phyloP scores from a whole-genome alignment of 2,797 vertebrate genomes.

The Danio jaintianensis region DNA sequence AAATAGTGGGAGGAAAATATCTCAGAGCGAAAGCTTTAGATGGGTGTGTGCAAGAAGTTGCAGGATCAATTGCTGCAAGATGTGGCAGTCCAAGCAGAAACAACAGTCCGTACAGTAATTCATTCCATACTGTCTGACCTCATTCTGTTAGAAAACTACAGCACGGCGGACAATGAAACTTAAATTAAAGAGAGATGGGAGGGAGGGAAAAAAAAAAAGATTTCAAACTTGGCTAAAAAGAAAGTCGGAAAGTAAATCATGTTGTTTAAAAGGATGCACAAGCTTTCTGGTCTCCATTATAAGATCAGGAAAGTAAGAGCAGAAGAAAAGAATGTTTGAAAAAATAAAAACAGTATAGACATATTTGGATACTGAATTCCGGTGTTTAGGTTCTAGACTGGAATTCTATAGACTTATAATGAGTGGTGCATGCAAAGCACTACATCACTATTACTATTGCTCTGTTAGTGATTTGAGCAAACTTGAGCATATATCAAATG shows the following conservation, averaged over 20 bases:
- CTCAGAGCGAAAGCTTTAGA: slow-evolving; percentile 15
- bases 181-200: slow-evolving; percentile 30
- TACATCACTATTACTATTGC: slow-evolving; percentile 59
- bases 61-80: slow-evolving; percentile 53
- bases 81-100: slow-evolving; percentile 45
- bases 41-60: slow-evolving; percentile 19
- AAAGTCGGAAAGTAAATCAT: not conserved
- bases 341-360: not conserved
- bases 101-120: slow-evolving; percentile 29
- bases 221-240: not conserved
- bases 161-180: slow-evolving; percentile 39
- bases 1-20: not conserved
- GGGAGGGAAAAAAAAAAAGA: not conserved
- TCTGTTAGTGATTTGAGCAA: not conserved
- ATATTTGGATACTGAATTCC: slow-evolving; percentile 11
- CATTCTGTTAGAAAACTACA: slow-evolving; percentile 44
- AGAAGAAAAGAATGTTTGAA: not conserved
- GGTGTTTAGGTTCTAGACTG: not conserved
- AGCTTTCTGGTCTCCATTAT: not conserved
- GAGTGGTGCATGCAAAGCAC: not conserved
- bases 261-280: not conserved
- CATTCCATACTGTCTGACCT: slow-evolving; percentile 50
- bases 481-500: not conserved
- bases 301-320: not conserved
- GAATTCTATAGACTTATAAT: not conserved